Evolutionary conservation across 2,113 vertebrate species (phyloP), one percentile per base, ranked within the genome.

Genomic region (Rostratula benghalensis): DNA sequence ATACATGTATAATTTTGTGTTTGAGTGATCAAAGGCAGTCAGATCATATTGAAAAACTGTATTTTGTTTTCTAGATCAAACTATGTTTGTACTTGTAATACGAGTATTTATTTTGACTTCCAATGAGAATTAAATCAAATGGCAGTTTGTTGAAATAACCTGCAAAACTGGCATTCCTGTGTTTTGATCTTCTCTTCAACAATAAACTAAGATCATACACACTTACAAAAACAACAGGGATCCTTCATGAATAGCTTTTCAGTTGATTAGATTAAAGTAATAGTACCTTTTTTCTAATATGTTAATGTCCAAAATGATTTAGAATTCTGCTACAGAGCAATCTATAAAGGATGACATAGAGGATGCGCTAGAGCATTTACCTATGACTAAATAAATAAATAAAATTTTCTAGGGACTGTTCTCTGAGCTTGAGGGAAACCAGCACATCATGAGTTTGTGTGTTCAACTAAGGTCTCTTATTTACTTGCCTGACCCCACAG

Each of bases 11-110:
- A 83, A 91, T 76, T 93, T 83, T 93, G 3, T 79, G 51, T 84
- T 92, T 83, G 86, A 83, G 11, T 70, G 63, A 94, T 96, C 71
- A 92, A 97, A 94, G 46, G 25, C 37, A 81, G 68, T 89, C 88
- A 93, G 63, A 90, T 83, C 60, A 50, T 83, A 89, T 24, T 75
- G 60, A 94, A 92, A 93, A 68, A 90, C 16, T 35, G 13, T 87
- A 74, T 59, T 64, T 69, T 77, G 54, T 80, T 87, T 93, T 94
- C 64, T 77, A 83, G 83, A 89, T 92, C 64, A 94, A 94, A 81
- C 50, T 59, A 28, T 80, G 8, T 71, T 54, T 93, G 67, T 74
- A 70, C 41, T 59, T 63, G 15, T 59, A 94, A 89, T 39, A 3
- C 89, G 33, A 92, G 50, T 89, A 81, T 77, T 90, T 96, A 80